Percentiles rank a stretch among this genome's conserved stretches.
Evolutionary conservation across 2,888 invertebrate genomes (phyloP).

Genomic region (Rhogogaster chlorosoma): DNA sequence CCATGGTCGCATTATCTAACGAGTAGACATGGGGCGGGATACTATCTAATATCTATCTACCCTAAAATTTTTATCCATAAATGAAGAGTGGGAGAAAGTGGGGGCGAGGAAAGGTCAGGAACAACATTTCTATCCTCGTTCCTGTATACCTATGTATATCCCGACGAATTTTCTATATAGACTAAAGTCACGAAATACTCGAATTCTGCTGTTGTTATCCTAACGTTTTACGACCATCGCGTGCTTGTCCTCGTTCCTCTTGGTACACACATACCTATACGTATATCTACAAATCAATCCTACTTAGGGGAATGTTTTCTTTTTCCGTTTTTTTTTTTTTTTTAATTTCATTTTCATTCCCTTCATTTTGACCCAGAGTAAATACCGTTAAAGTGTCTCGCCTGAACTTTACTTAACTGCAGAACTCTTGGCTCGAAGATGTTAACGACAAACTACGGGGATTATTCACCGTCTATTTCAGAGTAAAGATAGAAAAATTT

Average conservation of each 20-base stretch:
- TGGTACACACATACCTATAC: neutral
- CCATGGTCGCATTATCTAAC: neutral
- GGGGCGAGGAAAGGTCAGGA: neutral
- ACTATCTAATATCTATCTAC: neutral
- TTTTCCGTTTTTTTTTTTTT: neutral
- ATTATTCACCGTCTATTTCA: neutral
- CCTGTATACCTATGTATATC: neutral
- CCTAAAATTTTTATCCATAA: constrained; percentile 2
- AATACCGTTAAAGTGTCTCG: neutral
- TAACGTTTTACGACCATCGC: constrained; percentile 40
- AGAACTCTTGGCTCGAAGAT: neutral
- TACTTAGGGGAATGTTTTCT: neutral
- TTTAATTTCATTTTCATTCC: neutral
- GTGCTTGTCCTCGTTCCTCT: constrained; percentile 3
- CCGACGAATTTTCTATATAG: neutral
- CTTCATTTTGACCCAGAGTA: neutral
- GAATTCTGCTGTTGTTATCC: constrained; percentile 25
- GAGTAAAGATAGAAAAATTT: neutral
- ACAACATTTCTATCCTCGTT: neutral
- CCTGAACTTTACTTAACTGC: neutral
- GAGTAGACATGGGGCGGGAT: neutral
- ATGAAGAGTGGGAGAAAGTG: neutral
- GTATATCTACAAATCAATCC: constrained; percentile 8
- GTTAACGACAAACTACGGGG: neutral
- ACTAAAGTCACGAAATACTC: constrained; percentile 3